These are phyloP conservation scores for Lathronympha strigana DNA, from an alignment of 2,888 invertebrate species.

Conservation along the genomic window DNA sequence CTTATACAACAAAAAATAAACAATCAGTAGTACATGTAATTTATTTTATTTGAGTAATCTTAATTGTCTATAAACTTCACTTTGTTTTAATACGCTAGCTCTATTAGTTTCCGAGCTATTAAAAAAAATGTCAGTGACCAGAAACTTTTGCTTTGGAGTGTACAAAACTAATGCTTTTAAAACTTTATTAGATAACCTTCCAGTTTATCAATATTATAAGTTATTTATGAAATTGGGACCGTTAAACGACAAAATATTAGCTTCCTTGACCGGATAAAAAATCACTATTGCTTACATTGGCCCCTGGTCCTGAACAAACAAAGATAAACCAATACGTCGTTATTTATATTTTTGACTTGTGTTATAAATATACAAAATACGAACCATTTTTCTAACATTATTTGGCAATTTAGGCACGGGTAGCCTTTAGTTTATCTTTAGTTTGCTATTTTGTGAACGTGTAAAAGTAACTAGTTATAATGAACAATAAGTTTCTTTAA, in stretches of 20 bases:
- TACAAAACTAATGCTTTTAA: neutral
- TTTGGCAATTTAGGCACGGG: neutral
- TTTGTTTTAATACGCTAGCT: too few species aligned
- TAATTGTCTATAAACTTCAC: too few species aligned
- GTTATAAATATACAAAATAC: conserved; percentile 31
- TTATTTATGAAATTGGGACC: conserved; percentile 13
- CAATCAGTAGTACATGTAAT: too few species aligned
- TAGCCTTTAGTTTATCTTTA: too few species aligned
- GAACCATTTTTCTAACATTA: neutral
- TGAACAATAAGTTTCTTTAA: too few species aligned
- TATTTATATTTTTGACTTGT: conserved; percentile 36
- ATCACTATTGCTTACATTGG: conserved; percentile 45
- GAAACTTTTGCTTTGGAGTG: too few species aligned
- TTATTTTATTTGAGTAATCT: too few species aligned
- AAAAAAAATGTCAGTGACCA: too few species aligned
- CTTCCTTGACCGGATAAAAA: conserved; percentile 54
- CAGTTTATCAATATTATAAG: conserved; percentile 1
- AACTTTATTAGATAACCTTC: neutral
- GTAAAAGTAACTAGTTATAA: neutral
- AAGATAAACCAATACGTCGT: conserved; percentile 59
- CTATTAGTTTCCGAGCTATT: neutral
- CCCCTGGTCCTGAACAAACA: conserved; percentile 66
- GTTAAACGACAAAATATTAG: conserved; percentile 44
- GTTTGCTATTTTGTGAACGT: too few species aligned
- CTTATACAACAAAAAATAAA: too few species aligned